Percentiles rank a stretch among this genome's conserved stretches.
Evolutionary conservation across 2,113 vertebrate species (phyloP).

Genomic region (Salvelinus sp.): DNA sequence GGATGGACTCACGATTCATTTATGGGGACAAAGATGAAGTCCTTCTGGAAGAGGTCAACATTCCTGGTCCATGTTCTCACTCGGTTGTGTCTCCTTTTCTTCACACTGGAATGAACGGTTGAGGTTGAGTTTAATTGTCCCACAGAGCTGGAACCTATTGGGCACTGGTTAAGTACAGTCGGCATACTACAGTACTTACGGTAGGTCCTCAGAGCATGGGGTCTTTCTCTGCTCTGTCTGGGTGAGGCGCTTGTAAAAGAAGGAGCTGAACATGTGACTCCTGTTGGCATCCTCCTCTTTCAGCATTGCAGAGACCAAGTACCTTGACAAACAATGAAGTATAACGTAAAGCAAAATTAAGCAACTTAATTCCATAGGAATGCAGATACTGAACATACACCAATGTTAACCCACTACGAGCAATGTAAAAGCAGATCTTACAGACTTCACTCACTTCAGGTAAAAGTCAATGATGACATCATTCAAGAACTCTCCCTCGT

Average conservation of each 20-base stretch:
- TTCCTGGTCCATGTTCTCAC: conserved; percentile 98
- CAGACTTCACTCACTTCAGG: conserved; percentile 82
- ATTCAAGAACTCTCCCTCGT: conserved; percentile 87
- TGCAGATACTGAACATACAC: neutral
- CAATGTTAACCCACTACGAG: too few species aligned
- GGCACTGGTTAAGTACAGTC: too few species aligned
- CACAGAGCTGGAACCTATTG: too few species aligned
- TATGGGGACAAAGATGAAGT: conserved; percentile 98
- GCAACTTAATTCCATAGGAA: neutral
- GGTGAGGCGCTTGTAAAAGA: conserved; percentile 90
- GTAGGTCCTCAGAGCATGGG: conserved; percentile 75
- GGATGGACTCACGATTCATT: conserved; percentile 92
- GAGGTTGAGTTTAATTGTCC: too few species aligned
- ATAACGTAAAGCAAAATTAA: too few species aligned
- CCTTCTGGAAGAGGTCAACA: conserved; percentile 97
- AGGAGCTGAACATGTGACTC: conserved; percentile 88
- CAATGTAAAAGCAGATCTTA: neutral
- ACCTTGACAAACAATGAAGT: conserved; percentile 66
- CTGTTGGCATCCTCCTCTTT: conserved; percentile 81
- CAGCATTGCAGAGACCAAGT: conserved; percentile 84
- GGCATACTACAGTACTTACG: conserved; percentile 79
- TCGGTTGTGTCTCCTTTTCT: conserved; percentile 90
- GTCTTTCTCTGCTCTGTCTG: conserved; percentile 79
- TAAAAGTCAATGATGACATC: conserved; percentile 94
- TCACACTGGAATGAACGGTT: neutral